Percentiles rank a stretch among this genome's conserved stretches.
Evolutionary conservation across 2,888 invertebrate genomes (phyloP).

Genomic region (Malachius bipustulatus): DNA sequence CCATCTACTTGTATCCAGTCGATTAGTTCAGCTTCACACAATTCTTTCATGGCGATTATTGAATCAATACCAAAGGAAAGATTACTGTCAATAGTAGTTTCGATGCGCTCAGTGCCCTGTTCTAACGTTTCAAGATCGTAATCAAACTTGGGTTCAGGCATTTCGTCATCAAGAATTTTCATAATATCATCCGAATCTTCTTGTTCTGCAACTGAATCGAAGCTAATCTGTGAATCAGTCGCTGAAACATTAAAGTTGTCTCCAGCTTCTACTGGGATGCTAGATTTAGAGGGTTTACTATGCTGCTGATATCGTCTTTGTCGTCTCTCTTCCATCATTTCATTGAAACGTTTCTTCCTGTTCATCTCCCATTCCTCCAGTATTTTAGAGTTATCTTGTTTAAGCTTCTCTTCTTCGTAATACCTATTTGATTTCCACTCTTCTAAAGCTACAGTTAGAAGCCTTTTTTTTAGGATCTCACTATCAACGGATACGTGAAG

Average conservation of each 20-base stretch:
- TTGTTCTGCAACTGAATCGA: conserved; percentile 40
- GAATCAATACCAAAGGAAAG: conserved; percentile 39
- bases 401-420: conserved; percentile 24
- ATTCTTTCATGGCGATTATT: conserved; percentile 35
- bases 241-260: conserved; percentile 14
- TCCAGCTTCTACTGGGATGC: conserved; percentile 15
- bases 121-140: conserved; percentile 41
- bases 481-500: conserved; percentile 38
- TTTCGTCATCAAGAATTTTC: conserved; percentile 27
- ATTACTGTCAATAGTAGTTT: conserved; percentile 36
- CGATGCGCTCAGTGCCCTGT: conserved; percentile 39
- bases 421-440: conserved; percentile 35
- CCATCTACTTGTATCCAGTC: conserved; percentile 38
- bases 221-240: conserved; percentile 27
- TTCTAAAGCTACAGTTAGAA: conserved; percentile 20
- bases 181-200: conserved; percentile 39
- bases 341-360: conserved; percentile 22
- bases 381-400: conserved; percentile 18
- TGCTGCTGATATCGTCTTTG: conserved; percentile 25
- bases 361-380: conserved; percentile 25
- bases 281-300: conserved; percentile 1
- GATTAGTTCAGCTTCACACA: conserved; percentile 37
- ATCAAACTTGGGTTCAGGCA: conserved; percentile 41
- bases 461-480: conserved; percentile 21
- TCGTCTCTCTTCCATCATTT: conserved; percentile 27